Percentiles rank a stretch among this genome's conserved stretches.
phyloP scores from a whole-genome alignment of 2,888 invertebrate genomes.

The Lasius platythorax region DNA sequence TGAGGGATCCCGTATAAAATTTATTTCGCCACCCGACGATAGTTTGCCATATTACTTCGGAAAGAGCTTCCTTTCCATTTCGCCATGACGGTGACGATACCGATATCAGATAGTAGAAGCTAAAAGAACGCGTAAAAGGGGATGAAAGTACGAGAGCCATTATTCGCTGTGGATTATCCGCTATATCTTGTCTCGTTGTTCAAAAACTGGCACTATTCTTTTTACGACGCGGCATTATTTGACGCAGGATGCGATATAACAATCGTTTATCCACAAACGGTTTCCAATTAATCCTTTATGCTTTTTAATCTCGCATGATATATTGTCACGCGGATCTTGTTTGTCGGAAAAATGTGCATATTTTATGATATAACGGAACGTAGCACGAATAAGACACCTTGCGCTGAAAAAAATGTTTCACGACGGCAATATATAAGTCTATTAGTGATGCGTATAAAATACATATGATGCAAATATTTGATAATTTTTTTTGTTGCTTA shows the following conservation, averaged over 20 bases:
- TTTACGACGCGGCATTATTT: conserved; percentile 26
- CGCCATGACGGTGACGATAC: not conserved
- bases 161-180: not conserved
- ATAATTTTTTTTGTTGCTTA: not conserved
- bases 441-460: not conserved
- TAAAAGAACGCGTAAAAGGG: conserved; percentile 38
- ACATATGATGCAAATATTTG: not conserved
- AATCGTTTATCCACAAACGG: not conserved
- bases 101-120: conserved; percentile 23
- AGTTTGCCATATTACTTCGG: conserved; percentile 11
- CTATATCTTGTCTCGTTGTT: conserved; percentile 24
- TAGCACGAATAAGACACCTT: not conserved
- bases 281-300: conserved; percentile 33
- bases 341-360: not conserved
- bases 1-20: not conserved
- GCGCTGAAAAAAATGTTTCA: not conserved
- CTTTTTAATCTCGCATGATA: conserved; percentile 17
- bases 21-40: not conserved
- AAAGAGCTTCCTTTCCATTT: conserved; percentile 6
- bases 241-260: not conserved
- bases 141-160: conserved; percentile 24
- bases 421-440: not conserved
- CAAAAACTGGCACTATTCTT: conserved; percentile 39
- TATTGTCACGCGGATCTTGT: not conserved
- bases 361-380: not conserved